Conservation (phyloP, 2,113 vertebrate species). For the Tyto alba region DNA sequence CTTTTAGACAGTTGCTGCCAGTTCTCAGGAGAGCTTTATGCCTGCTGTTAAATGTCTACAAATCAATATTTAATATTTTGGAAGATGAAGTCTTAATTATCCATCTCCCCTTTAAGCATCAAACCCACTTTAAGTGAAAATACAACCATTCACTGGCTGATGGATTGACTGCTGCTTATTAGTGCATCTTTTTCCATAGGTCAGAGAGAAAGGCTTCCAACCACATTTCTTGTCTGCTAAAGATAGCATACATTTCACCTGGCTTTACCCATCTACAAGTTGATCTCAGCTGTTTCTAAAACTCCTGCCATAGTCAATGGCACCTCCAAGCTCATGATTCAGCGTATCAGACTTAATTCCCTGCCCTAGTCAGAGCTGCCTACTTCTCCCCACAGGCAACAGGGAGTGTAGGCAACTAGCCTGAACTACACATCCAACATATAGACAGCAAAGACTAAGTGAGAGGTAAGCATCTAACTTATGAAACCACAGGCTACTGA, state of each 20-base stretch:
- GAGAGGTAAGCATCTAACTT: background rate
- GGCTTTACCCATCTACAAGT: background rate
- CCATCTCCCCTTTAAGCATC: constrained; percentile 62
- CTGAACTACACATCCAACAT: background rate
- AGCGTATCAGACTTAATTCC: background rate
- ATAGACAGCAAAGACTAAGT: background rate
- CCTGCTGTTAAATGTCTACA: constrained; percentile 71
- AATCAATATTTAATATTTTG: constrained; percentile 79
- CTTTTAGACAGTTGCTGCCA: constrained; percentile 66
- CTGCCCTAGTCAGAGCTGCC: background rate
- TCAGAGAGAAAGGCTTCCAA: constrained; percentile 29
- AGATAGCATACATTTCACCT: background rate
- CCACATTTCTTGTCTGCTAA: background rate
- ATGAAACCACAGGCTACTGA: background rate
- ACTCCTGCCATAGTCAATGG: background rate
- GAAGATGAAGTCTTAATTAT: constrained; percentile 75
- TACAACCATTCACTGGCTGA: constrained; percentile 28
- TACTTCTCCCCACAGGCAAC: background rate
- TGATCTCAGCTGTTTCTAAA: background rate
- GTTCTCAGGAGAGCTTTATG: constrained; percentile 70
- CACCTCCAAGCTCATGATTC: background rate
- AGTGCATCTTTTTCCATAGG: constrained; percentile 48
- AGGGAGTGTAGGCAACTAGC: background rate
- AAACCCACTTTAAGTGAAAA: constrained; percentile 60
- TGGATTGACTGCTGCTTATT: constrained; percentile 60